Evolutionary conservation across 2,113 vertebrate species (phyloP).

Genomic region (Ochotona princeps): DNA sequence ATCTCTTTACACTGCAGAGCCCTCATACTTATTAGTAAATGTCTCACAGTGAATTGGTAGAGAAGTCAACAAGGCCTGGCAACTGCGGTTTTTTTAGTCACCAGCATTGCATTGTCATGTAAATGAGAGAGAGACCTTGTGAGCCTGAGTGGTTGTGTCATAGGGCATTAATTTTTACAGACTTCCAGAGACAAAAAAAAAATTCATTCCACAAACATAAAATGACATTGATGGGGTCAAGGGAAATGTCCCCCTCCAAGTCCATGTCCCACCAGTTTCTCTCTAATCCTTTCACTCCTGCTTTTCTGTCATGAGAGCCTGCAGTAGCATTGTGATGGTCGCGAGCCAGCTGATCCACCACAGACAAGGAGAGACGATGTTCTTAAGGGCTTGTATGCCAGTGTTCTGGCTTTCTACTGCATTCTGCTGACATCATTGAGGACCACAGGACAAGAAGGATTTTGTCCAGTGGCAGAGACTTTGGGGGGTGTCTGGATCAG

Average conservation of each 20-base stretch:
- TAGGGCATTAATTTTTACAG: neutral
- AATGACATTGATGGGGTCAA: neutral
- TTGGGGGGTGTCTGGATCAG: neutral
- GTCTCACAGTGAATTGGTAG: neutral
- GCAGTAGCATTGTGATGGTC: neutral
- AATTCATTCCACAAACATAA: neutral
- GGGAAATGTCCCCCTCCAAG: neutral
- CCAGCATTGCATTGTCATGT: neutral
- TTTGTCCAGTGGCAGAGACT: neutral
- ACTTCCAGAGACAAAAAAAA: neutral
- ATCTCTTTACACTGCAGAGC: neutral
- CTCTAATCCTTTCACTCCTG: neutral
- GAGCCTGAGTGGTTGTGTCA: too few species aligned
- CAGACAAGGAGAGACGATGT: neutral
- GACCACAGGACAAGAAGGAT: neutral
- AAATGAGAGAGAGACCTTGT: neutral
- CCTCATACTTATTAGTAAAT: neutral
- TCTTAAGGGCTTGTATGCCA: too few species aligned
- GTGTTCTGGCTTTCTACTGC: too few species aligned
- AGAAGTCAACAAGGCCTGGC: neutral
- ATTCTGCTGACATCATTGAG: fast-evolving
- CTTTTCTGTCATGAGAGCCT: neutral
- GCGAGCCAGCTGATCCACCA: neutral
- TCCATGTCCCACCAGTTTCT: neutral
- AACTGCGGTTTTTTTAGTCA: neutral